Evolutionary conservation across 2,888 invertebrate genomes (phyloP).

Genomic region (Hedya salicella): DNA sequence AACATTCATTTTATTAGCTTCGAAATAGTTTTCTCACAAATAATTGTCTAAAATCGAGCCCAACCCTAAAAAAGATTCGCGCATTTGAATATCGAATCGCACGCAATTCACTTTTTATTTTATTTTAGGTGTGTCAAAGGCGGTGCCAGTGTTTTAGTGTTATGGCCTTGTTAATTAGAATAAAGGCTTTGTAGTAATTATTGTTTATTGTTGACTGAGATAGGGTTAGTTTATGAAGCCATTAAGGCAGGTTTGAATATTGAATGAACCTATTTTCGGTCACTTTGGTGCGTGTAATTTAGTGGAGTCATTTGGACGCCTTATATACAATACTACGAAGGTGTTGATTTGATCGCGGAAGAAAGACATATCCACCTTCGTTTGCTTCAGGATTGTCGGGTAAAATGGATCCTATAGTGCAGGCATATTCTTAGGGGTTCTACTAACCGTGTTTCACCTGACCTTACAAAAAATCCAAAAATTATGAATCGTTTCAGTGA

Average conservation of each 20-base stretch:
- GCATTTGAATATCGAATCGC: conserved; percentile 14
- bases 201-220: conserved; percentile 12
- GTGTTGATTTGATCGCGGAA: no score
- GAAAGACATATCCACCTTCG: no score
- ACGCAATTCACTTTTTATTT: conserved; percentile 28
- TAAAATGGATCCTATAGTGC: no score
- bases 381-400: no score
- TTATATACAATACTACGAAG: no score
- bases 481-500: no score
- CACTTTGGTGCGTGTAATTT: background rate
- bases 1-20: no score
- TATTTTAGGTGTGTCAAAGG: conserved; percentile 17
- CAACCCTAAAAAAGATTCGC: conserved; percentile 10
- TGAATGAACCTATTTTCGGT: background rate
- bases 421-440: no score
- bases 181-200: conserved; percentile 16
- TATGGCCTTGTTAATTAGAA: conserved; percentile 24
- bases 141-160: background rate
- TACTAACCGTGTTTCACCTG: no score
- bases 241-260: conserved; percentile 4
- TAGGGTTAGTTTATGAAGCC: background rate
- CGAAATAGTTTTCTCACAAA: no score
- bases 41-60: no score
- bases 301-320: background rate
- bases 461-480: no score